Evolutionary conservation across 2,888 invertebrate genomes (phyloP), one percentile per base, ranked within the genome.

Genomic region (Seira sanloemensis): DNA sequence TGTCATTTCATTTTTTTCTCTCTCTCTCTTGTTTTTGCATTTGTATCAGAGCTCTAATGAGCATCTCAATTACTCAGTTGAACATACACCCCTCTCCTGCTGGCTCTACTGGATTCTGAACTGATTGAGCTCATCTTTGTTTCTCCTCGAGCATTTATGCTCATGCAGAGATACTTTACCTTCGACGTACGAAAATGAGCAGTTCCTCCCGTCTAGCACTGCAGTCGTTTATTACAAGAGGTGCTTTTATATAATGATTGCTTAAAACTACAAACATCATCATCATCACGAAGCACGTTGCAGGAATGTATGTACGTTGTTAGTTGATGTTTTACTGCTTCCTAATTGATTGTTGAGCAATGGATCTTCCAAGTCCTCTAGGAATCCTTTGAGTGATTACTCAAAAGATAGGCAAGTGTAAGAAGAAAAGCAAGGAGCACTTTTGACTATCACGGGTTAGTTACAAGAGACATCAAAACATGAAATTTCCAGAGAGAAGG

Each of bases 41-140:
- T 62, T 62, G 62, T 62, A 62, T 62, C 62, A 62, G 23, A 62
- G 19, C 23, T 62, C 62, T 62, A 62, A 72, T 72, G 72, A 72
- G 72, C 46, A 54, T 54, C 72, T 72, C 72, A 72, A 72, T 72
- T 72, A 72, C 72, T 46, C 46, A 54, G 72, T 54, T n/a, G 54
- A 54, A 24, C n/a, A 62, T 18, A 50, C 62, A 62, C 62, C 62
- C 62, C n/a, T n/a, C n/a, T n/a, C n/a, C n/a, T n/a, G n/a, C n/a
- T 62, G 62, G 23, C 62, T 4, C 21, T 58, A 4, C n/a, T 62
- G 62, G 23, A 23, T 62, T 62, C 23, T 58, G n/a, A 62, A 23
- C 62, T 62, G 62, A 62, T 62, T 62, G 62, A 62, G 62, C 62
- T 21, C 62, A 62, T 62, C 21, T 62, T 62, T 23, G 62, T 62